A percentile compares a stretch with the other conserved stretches of the same genome.
phyloP scores from a whole-genome alignment of 2,888 invertebrate genomes.

The Sesia bembeciformis region DNA sequence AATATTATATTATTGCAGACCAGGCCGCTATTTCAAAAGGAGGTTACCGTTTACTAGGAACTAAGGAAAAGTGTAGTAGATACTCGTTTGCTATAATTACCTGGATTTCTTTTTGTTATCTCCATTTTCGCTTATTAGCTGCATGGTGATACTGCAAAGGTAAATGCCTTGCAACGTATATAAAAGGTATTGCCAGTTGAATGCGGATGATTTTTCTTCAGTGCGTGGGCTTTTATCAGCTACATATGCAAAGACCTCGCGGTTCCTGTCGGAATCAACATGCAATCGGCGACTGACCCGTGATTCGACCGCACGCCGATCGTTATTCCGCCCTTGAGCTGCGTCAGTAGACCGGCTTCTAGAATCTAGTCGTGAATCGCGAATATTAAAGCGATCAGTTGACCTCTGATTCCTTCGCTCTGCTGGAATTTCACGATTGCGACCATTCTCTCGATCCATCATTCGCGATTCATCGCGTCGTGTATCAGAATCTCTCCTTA shows the following conservation, averaged over 20 bases:
- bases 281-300: slow-evolving; percentile 12
- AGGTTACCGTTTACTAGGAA: no score
- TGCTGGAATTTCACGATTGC: background rate
- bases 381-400: background rate
- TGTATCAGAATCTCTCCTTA: background rate
- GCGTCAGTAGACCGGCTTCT: no score
- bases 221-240: slow-evolving; percentile 8
- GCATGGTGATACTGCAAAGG: slow-evolving; percentile 34
- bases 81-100: background rate
- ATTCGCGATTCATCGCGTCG: background rate
- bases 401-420: background rate
- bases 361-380: no score
- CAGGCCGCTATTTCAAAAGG: no score
- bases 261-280: slow-evolving; percentile 8
- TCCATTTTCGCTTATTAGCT: slow-evolving; percentile 24
- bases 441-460: background rate
- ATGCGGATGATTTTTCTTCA: slow-evolving; percentile 8
- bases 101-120: background rate
- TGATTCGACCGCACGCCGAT: slow-evolving; percentile 1
- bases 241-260: slow-evolving; percentile 5
- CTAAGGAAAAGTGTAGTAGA: no score
- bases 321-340: no score
- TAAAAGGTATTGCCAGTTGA: slow-evolving; percentile 44
- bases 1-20: no score
- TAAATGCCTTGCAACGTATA: slow-evolving; percentile 51